Percentiles rank a stretch among this genome's conserved stretches.
These are phyloP conservation scores for Drosophila seguyi DNA, from an alignment of 1,140 invertebrate genomes.

Conservation along the genomic window DNA sequence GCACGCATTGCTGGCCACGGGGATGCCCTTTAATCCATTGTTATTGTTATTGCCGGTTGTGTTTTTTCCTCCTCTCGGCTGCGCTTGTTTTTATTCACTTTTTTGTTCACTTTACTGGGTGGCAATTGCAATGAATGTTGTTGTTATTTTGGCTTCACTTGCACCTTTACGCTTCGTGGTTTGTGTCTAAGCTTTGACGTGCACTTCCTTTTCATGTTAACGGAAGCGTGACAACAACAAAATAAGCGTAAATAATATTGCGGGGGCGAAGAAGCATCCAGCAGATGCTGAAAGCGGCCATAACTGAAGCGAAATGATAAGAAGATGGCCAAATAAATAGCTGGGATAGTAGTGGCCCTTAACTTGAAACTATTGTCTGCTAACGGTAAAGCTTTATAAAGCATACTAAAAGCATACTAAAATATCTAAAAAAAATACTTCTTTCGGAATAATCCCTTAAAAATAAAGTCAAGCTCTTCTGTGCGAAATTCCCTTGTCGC, in stretches of 20 bases:
- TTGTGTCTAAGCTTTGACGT: slow-evolving; percentile 84
- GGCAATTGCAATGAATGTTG: slow-evolving; percentile 83
- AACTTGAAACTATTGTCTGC: not conserved
- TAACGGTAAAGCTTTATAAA: too few species aligned
- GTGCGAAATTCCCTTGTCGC: slow-evolving; percentile 64
- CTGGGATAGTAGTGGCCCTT: not conserved
- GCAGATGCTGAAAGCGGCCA: not conserved
- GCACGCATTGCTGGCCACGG: slow-evolving; percentile 77
- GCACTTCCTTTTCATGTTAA: slow-evolving; percentile 83
- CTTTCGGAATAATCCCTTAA: not conserved
- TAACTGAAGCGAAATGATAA: slow-evolving; percentile 3
- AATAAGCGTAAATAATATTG: slow-evolving; percentile 50
- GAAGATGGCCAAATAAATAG: not conserved
- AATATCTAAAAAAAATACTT: not conserved
- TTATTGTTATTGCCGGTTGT: slow-evolving; percentile 32
- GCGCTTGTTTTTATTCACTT: slow-evolving; percentile 8
- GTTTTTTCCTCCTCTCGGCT: slow-evolving; percentile 11
- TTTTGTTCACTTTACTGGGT: slow-evolving; percentile 39
- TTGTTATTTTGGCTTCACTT: slow-evolving; percentile 81
- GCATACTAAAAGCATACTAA: not conserved
- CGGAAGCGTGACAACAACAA: slow-evolving; percentile 66
- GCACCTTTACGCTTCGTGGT: slow-evolving; percentile 82
- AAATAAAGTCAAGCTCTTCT: slow-evolving; percentile 39
- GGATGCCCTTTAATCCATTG: slow-evolving; percentile 62
- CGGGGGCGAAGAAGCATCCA: slow-evolving; percentile 15